Conservation (phyloP, 1,140 invertebrate species). For the Drosophila erecta region DNA sequence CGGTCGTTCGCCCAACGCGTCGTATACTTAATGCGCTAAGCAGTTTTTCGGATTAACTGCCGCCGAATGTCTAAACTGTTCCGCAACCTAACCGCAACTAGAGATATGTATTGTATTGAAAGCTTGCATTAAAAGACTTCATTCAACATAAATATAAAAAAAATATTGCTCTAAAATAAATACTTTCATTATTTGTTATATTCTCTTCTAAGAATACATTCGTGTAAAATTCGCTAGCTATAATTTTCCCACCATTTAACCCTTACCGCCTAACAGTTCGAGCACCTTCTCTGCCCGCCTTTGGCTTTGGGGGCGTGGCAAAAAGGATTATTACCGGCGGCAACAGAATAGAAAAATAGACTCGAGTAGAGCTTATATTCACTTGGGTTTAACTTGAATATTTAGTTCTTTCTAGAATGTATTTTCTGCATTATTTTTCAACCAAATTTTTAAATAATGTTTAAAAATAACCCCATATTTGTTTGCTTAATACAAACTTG, state of each 20-base stretch:
- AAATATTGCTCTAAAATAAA: not conserved
- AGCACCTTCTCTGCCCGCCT: not conserved
- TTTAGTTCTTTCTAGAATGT: slow-evolving; percentile 1
- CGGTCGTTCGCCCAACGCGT: slow-evolving; percentile 54
- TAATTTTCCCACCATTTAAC: slow-evolving; percentile 24
- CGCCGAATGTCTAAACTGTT: slow-evolving; percentile 41
- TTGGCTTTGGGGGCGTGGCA: slow-evolving; percentile 44
- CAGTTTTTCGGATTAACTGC: slow-evolving; percentile 64
- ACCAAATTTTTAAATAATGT: not conserved
- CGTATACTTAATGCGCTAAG: slow-evolving; percentile 74
- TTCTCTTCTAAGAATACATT: too few species aligned
- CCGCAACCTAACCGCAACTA: slow-evolving; percentile 6
- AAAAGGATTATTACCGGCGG: slow-evolving; percentile 69
- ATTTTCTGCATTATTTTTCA: not conserved
- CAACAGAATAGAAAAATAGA: slow-evolving; percentile 18
- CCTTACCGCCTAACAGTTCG: slow-evolving; percentile 29
- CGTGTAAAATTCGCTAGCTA: not conserved
- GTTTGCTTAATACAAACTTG: too few species aligned
- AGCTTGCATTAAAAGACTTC: not conserved
- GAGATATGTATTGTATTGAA: not conserved
- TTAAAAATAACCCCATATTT: not conserved
- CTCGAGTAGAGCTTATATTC: slow-evolving; percentile 32
- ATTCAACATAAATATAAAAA: not conserved
- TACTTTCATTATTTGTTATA: not conserved
- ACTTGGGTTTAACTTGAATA: slow-evolving; percentile 44